A percentile compares a stretch with the other conserved stretches of the same genome.
These are phyloP conservation scores for Orchestia grillus DNA, from an alignment of 1,140 invertebrate genomes.

Conservation along the genomic window DNA sequence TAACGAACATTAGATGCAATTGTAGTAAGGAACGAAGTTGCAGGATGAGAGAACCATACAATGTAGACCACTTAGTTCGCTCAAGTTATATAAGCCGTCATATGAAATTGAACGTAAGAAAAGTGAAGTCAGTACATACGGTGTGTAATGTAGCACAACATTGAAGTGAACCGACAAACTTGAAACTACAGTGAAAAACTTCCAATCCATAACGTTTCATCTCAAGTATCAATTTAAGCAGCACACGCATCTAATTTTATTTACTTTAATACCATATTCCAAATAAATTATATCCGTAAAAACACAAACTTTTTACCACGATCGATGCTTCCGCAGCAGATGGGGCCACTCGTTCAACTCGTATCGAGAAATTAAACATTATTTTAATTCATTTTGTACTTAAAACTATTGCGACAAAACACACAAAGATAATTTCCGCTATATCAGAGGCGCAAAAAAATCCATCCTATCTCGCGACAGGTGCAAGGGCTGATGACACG, in stretches of 20 bases:
- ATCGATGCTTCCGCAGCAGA: background rate
- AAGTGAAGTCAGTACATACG: too few species aligned
- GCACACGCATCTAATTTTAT: background rate
- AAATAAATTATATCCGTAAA: background rate
- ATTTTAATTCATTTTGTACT: background rate
- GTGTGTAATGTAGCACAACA: too few species aligned
- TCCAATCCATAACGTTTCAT: too few species aligned
- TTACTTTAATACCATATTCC: background rate
- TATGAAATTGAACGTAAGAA: too few species aligned
- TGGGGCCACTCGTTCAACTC: background rate
- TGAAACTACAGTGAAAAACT: too few species aligned
- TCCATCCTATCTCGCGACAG: background rate
- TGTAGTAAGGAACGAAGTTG: too few species aligned
- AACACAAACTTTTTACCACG: background rate
- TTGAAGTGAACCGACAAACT: too few species aligned
- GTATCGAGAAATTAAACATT: background rate
- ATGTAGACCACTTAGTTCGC: too few species aligned
- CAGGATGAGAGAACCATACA: too few species aligned
- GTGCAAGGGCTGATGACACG: background rate
- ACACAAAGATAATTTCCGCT: background rate
- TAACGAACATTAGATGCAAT: too few species aligned
- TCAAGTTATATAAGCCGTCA: too few species aligned
- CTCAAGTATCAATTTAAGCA: too few species aligned
- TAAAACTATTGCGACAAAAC: background rate
- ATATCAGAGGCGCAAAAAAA: background rate